Evolutionary conservation across 2,888 invertebrate species (phyloP), one percentile per base, ranked within the genome.

Genomic region (Microctonus hyperodae): DNA sequence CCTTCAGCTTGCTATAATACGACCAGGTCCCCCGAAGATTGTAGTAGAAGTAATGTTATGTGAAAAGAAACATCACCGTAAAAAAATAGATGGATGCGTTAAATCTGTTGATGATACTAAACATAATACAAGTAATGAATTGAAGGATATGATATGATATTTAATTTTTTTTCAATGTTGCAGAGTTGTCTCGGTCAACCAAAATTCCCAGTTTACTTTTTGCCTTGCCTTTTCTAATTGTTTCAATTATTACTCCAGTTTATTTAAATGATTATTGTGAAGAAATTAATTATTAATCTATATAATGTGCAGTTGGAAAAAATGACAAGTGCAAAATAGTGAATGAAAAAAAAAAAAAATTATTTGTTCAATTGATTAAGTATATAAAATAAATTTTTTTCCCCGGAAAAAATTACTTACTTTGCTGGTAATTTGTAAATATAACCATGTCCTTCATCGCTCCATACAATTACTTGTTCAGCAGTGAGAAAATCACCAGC

Each of bases 341-440:
- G 50, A 11, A 58, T 69, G 25, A 48, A 59, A 67, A 51, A 61
- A 57, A 33, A 64, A 48, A 65, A 56, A 60, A 55, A 56, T 16
- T 28, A 33, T 33, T 55, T 2, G 33, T 16, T 55, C 10, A n/a
- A 16, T 55, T 31, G 20, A n/a, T n/a, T 31, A 25, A 48, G 0
- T 33, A 1, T 16, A 25, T 20, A 22, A 35, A 10, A 13, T 44
- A 23, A 10, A 23, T 61, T 16, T 7, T 35, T 61, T 16, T 7
- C 44, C 37, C n/a, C 13, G 13, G 13, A 50, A 37, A 57, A 57
- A 6, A 13, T 56, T 72, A 83, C 92, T 89, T 90, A 98, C 95
- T 97, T 98, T 76, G 96, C 92, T 0, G 99, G 98, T 75, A 99
- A 86, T 84, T 93, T 95, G 86, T 96, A 99, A 61, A 99, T 87